Evolutionary conservation across 2,888 invertebrate genomes (phyloP), one percentile per base, ranked within the genome.

Genomic region (Drosophila yooni): DNA sequence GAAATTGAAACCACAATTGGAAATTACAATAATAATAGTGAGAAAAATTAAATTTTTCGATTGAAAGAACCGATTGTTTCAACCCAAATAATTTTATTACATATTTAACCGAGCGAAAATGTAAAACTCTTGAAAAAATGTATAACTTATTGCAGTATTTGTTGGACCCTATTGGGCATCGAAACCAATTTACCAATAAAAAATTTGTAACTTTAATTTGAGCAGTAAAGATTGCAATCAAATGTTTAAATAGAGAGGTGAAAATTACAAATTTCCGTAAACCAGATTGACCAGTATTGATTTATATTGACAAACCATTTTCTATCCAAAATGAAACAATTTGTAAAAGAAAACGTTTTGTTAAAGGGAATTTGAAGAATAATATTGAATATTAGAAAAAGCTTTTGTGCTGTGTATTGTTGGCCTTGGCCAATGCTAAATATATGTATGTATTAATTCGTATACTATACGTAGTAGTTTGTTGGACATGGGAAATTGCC

Each of bases 401-500:
- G 13, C 3, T 38, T 21, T 57, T 21, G 31, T 31, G 2, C 31
- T 57, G 31, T 57, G 31, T 31, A 63, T 34, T 57, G 33, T 64
- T 65, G 74, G 57, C 66, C 72, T 73, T 73, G 73, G 53, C 43
- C 53, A 61, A 33, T 18, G 43, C 51, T 60, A 73, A 54, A 51
- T 57, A 61, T 54, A 34, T 51, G 18, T 63, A 7, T 38, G 21
- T 36, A 40, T 60, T 21, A 46, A 13, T 38, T 6, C n/a, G 25
- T 54, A 48, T n/a, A 36, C 3, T 52, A 25, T 63, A 57, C 36
- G 25, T 56, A 21, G 46, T 60, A n/a, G 38, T 25, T 25, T 33
- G 79, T 57, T 53, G 79, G 59, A 75, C 64, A 56, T 67, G 79
- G 71, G 34, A 71, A 75, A 68, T 78, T 75, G 72, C 48, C 61